Evolutionary conservation across 1,140 invertebrate genomes (phyloP), one percentile per base, ranked within the genome.

Genomic region (Dendroctonus ponderosae): DNA sequence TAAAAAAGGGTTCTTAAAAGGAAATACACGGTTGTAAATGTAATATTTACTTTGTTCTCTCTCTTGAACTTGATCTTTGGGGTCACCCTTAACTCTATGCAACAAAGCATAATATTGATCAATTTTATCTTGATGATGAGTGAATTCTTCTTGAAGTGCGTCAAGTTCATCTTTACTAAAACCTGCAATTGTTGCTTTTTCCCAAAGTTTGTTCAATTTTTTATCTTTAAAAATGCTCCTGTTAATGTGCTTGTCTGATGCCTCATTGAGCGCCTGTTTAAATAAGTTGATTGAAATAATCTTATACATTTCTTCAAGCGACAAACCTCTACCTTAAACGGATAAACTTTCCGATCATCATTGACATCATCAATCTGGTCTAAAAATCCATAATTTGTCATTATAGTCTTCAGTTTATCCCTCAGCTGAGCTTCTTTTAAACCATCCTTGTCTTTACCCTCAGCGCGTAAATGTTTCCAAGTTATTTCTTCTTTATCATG

Each of bases 401-500:
- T 89, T 43, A 95, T 92, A 50, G 84, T 87, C 74, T 88, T 86
- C 0, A 97, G 82, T 75, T 91, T 94, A 62, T 87, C 87, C 37
- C 93, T 81, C 9, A 96, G 75, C 73, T 89, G 87, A 3, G 92
- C 90, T 78, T 94, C 94, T 78, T 90, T 89, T 0, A 93, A 74
- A 0, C 94, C 94, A 75, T 92, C 91, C 75, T 91, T 90, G 80
- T 97, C 94, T 68, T 87, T 85, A 42, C 91, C 90, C 72, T 95
- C 91, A 62, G 86, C 83, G 72, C 89, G 92, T 0, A 90, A 75
- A 74, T 90, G 88, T 78, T 97, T 97, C 71, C 86, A 87, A 0
- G 86, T 84, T 9, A 94, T 81, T 82, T 97, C 93, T 78, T 95
- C 90, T 81, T 95, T 95, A 73, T 97, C 94, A 63, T 97, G 94